Base-by-base conservation (phyloP, 2,113 vertebrate genomes). In the Glareola pratincola region DNA sequence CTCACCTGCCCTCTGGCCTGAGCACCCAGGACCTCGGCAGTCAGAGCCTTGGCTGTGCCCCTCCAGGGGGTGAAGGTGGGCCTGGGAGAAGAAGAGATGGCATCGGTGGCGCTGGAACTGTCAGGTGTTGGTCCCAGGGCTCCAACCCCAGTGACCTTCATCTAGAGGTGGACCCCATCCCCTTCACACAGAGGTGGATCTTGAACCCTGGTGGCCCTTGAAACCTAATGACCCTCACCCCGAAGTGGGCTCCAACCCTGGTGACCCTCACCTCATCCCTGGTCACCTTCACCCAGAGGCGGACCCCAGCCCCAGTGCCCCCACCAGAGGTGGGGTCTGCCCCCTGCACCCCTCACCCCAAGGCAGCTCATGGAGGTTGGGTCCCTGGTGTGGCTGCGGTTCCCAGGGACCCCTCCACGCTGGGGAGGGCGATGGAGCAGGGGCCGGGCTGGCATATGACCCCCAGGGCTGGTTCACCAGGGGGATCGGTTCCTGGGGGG, bases 21-120 rank as follows among this genome's bases (percentile, higher is more conserved):
- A 79, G 82, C 0, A 0, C 63, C 13, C 1, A 2, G 78, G 10
- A 1, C 34, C 14, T 32, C 6, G 0, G 57, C 1, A 14, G 9
- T 64, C 62, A 43, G 43, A 0, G 2, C 36, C 36, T 73, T 4
- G 3, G 77, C 66, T 22, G 10, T 51, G 60, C 63, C 67, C 9
- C 4, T 14, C 45, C 23, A 1, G 8, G 29, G 75, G 6, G 3
- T 13, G 16, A 54, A 18, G n/a, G 43, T 22, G 51, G 39, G 56
- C 14, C n/a, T 24, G 32, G 26, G 56, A 84, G 76, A 34, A n/a
- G 68, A 62, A 84, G 36, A 34, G 80, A 37, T 56, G 68, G 43
- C 3, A 0, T 60, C 2, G 0, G 39, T 3, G 29, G 9, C 14
- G 34, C 24, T 0, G 0, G 53, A 30, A 57, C 6, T 8, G 3